Evolutionary conservation across 2,113 vertebrate species (phyloP).

Genomic region (Hippocampus guttulatus): DNA sequence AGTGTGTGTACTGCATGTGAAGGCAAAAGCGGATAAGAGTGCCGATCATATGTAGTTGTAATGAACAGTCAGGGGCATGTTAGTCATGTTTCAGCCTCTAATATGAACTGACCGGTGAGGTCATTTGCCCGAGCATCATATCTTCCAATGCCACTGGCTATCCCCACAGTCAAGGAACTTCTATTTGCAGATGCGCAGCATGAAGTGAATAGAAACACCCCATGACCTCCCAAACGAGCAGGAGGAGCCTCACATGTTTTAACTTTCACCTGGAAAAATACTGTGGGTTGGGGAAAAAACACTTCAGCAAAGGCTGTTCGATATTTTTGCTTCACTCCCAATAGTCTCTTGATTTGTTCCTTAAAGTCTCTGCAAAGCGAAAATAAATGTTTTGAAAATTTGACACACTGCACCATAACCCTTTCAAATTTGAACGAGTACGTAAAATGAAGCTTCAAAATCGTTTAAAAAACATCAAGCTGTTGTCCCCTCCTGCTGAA

Average conservation of each 20-base stretch:
- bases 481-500: too few species aligned
- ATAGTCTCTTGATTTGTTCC: too few species aligned
- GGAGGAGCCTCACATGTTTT: conserved; percentile 10
- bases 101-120: conserved; percentile 67
- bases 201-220: conserved; percentile 43
- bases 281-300: neutral
- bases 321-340: too few species aligned
- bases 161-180: conserved; percentile 59
- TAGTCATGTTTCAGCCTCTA: conserved; percentile 65
- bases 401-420: too few species aligned
- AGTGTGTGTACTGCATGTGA: conserved; percentile 22
- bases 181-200: conserved; percentile 59
- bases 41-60: conserved; percentile 14
- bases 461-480: too few species aligned
- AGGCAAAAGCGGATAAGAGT: too few species aligned
- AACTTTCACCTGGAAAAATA: conserved; percentile 17
- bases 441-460: too few species aligned
- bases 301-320: neutral
- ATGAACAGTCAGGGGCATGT: conserved; percentile 44
- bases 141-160: conserved; percentile 57
- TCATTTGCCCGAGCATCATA: conserved; percentile 51
- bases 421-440: too few species aligned
- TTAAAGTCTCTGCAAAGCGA: too few species aligned
- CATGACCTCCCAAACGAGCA: conserved; percentile 25
- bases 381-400: too few species aligned